A percentile compares a stretch with the other conserved stretches of the same genome.
Evolutionary conservation across 2,888 invertebrate genomes (phyloP).

Genomic region (Parnassius smintheus): DNA sequence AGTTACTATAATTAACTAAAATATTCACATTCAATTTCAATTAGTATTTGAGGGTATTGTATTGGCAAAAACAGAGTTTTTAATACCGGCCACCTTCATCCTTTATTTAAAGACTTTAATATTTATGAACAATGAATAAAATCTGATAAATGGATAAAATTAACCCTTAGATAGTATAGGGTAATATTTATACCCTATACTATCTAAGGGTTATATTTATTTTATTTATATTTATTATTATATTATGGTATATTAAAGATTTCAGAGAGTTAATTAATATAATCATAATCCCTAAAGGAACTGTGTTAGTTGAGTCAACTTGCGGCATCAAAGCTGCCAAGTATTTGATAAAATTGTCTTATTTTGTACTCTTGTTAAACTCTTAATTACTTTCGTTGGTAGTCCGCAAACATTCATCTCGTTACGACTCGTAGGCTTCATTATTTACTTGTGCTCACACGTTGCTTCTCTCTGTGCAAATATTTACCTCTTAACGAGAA

Average conservation of each 20-base stretch:
- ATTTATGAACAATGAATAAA: no score
- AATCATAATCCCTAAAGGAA: constrained; percentile 18
- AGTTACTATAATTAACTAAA: no score
- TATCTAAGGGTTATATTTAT: no score
- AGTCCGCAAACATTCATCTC: constrained; percentile 75
- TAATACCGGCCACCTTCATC: no score
- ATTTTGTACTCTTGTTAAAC: constrained; percentile 64
- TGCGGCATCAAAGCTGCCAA: constrained; percentile 1
- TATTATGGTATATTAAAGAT: constrained; percentile 9
- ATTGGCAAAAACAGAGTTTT: no score
- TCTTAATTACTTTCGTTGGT: constrained; percentile 75
- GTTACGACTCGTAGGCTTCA: constrained; percentile 68
- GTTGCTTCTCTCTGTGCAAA: constrained; percentile 62
- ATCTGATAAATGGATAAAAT: no score
- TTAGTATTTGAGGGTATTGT: no score
- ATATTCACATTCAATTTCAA: no score
- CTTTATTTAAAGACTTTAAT: no score
- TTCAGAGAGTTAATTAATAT: constrained; percentile 22
- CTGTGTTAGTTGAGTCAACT: constrained; percentile 18
- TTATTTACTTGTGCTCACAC: constrained; percentile 72
- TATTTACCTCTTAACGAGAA: constrained; percentile 75
- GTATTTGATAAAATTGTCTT: constrained; percentile 59
- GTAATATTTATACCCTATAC: no score
- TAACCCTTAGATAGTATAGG: no score
- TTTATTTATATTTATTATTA: no score